A percentile compares a stretch with the other conserved stretches of the same genome.
These are phyloP conservation scores for Lota lota DNA, from an alignment of 2,113 vertebrate species.

Conservation along the genomic window DNA sequence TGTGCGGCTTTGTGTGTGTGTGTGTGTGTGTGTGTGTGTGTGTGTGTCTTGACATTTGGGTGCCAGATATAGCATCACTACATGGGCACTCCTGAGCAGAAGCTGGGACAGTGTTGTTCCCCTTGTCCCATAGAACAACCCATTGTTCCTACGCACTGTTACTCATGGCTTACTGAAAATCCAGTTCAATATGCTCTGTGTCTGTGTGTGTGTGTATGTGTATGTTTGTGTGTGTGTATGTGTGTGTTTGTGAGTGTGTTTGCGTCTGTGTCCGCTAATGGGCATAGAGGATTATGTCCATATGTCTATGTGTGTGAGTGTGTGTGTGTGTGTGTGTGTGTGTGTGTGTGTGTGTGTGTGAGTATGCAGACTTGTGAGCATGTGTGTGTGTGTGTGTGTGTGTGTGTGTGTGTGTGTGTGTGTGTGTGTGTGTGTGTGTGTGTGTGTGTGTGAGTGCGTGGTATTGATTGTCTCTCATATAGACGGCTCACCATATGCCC, in stretches of 20 bases:
- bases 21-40: no score
- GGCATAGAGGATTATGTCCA: no score
- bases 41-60: conserved; percentile 36
- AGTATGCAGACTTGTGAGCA: neutral
- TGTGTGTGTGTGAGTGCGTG: neutral
- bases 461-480: neutral
- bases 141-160: conserved; percentile 43
- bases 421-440: neutral
- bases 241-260: neutral
- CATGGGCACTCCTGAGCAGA: conserved; percentile 7
- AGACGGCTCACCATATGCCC: no score
- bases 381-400: neutral
- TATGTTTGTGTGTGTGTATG: neutral
- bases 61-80: neutral
- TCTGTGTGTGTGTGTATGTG: conserved; percentile 4
- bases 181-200: conserved; percentile 17
- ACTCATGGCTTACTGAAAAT: conserved; percentile 37
- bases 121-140: conserved; percentile 46
- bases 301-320: neutral
- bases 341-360: neutral
- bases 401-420: neutral
- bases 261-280: neutral
- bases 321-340: conserved; percentile 1
- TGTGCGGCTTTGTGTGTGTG: conserved; percentile 10
- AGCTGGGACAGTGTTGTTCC: conserved; percentile 15